Conservation (phyloP, 1,140 invertebrate genomes). For the Bacillus rossius region DNA sequence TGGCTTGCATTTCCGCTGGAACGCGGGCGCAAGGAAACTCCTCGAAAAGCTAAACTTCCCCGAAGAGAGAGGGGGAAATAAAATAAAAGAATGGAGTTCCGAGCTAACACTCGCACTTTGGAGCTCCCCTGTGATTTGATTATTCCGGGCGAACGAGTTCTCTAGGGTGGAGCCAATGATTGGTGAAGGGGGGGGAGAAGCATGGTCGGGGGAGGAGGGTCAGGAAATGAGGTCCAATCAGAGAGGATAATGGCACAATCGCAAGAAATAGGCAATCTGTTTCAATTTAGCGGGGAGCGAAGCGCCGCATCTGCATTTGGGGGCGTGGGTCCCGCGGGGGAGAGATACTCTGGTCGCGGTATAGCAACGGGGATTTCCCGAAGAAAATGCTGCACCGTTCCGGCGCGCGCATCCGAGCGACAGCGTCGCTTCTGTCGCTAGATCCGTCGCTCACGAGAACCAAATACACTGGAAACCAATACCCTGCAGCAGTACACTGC, state of each 20-base stretch:
- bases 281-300: not conserved
- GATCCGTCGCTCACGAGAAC: too few relatives aligned
- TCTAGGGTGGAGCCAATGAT: not conserved
- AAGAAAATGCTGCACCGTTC: too few relatives aligned
- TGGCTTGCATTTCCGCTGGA: not conserved
- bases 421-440: too few relatives aligned
- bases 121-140: not conserved
- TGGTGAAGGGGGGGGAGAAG: not conserved
- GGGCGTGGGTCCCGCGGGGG: not conserved
- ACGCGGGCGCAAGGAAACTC: not conserved
- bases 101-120: too few relatives aligned
- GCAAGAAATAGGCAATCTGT: not conserved
- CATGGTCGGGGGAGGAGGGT: not conserved
- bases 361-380: too few relatives aligned
- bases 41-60: not conserved
- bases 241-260: not conserved
- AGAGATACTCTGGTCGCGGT: constrained; percentile 2
- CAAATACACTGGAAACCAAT: too few relatives aligned
- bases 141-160: not conserved
- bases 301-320: constrained; percentile 2
- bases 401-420: too few relatives aligned
- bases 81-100: too few relatives aligned
- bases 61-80: not conserved
- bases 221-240: not conserved
- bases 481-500: too few relatives aligned